Evolutionary conservation across 2,797 vertebrate genomes (phyloP), one percentile per base, ranked within the genome.

Genomic region (Vireo griseus): DNA sequence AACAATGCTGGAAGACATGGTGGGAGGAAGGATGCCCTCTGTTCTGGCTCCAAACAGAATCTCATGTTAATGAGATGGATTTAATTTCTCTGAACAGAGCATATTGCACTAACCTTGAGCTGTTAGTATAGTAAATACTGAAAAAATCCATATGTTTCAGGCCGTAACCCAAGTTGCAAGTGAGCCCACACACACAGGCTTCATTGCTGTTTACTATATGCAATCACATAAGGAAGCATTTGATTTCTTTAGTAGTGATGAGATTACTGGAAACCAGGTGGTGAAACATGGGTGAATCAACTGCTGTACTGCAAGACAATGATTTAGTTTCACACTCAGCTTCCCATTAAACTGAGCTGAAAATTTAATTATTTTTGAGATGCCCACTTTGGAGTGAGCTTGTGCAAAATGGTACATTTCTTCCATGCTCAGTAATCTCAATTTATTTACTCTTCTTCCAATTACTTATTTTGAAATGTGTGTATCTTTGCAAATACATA

Each of bases 1-100:
- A 51, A 9, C 16, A 25, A 31, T 18, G n/a, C n/a, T 9, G 5
- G 75, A 29, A 47, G n/a, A 11, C 22, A 13, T 0, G 0, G 31
- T n/a, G 28, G 13, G 35, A 66, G 22, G 42, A 67, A 74, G 3
- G 13, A 21, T 28, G 20, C 12, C 21, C 20, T 71, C n/a, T 62
- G 1, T 28, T 73, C 80, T 29, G 17, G 42, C 15, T 50, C 47
- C 61, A 58, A 39, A 25, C 8, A 72, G n/a, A 47, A 51, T 15
- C 16, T 54, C 78, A 6, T 11, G 51, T 35, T 42, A 47, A 35
- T 14, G 24, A 54, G 35, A 68, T 47, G 4, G 57, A 61, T 48
- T 77, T 26, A 5, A n/a, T 78, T 71, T 45, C 29, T 54, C 77
- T 50, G 50, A 52, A n/a, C 0, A 0, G 8, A 26, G 44, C 10